Percentiles rank a stretch among this genome's conserved stretches.
Evolutionary conservation across 2,797 vertebrate genomes (phyloP).

Genomic region (Chrysolophus pictus): DNA sequence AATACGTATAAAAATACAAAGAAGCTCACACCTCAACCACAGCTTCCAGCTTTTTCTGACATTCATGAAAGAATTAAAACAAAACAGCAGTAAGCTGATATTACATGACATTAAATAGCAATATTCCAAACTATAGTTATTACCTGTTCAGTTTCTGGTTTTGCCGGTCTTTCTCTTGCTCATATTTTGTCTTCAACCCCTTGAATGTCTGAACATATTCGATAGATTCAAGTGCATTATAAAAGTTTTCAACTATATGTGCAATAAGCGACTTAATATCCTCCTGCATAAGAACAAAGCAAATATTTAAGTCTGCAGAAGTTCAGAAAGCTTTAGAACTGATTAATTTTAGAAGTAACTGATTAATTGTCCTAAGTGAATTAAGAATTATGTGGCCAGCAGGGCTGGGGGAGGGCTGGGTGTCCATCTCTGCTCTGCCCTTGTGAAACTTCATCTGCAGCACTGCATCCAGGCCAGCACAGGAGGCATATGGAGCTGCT

Average conservation of each 20-base stretch:
- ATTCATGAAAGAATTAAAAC: background rate
- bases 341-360: background rate
- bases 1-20: background rate
- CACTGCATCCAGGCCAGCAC: too few species aligned
- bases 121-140: background rate
- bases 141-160: slow-evolving; percentile 96
- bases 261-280: slow-evolving; percentile 97
- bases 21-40: background rate
- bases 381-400: background rate
- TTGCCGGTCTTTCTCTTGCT: slow-evolving; percentile 96
- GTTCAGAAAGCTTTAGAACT: background rate
- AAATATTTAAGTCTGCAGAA: slow-evolving; percentile 7
- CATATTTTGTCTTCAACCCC: slow-evolving; percentile 96
- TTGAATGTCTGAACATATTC: slow-evolving; percentile 99
- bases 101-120: background rate
- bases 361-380: background rate
- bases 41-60: background rate
- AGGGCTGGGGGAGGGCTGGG: too few species aligned
- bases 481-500: too few species aligned
- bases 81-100: background rate
- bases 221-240: slow-evolving; percentile 98
- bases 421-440: too few species aligned
- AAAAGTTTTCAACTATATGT: slow-evolving; percentile 99
- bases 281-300: slow-evolving; percentile 84
- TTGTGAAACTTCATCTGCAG: too few species aligned